Evolutionary conservation across 1,140 invertebrate genomes (phyloP).

Genomic region (Potamilus streckersoni): DNA sequence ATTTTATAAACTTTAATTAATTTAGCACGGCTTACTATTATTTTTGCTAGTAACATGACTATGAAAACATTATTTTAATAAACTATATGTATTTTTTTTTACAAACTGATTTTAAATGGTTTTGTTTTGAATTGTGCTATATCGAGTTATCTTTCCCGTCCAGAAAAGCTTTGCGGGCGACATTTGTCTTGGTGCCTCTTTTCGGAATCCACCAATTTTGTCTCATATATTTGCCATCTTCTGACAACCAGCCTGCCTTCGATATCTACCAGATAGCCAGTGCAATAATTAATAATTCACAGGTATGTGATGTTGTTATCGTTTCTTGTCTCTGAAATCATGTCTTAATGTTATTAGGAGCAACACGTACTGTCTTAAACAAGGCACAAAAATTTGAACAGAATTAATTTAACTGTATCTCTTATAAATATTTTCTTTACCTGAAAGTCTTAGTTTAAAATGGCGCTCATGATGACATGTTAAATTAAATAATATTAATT

Average conservation of each 20-base stretch:
- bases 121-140: too few relatives aligned
- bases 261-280: conserved; percentile 40
- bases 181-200: conserved; percentile 81
- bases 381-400: too few relatives aligned
- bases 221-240: conserved; percentile 79
- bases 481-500: background rate
- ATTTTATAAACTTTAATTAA: too few relatives aligned
- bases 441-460: background rate
- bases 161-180: conserved; percentile 77
- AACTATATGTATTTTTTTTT: too few relatives aligned
- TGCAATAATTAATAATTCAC: conserved; percentile 35
- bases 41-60: too few relatives aligned
- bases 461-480: background rate
- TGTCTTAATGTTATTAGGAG: too few relatives aligned
- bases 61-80: too few relatives aligned
- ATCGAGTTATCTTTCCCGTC: conserved; percentile 34
- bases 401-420: background rate
- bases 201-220: conserved; percentile 82
- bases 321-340: too few relatives aligned
- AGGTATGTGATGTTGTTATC: conserved; percentile 18
- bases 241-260: conserved; percentile 8
- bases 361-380: too few relatives aligned
- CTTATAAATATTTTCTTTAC: background rate
- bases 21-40: too few relatives aligned
- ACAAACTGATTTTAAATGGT: too few relatives aligned